Conservation (phyloP, 1,140 invertebrate species). For the Protaetia brevitarsis region DNA sequence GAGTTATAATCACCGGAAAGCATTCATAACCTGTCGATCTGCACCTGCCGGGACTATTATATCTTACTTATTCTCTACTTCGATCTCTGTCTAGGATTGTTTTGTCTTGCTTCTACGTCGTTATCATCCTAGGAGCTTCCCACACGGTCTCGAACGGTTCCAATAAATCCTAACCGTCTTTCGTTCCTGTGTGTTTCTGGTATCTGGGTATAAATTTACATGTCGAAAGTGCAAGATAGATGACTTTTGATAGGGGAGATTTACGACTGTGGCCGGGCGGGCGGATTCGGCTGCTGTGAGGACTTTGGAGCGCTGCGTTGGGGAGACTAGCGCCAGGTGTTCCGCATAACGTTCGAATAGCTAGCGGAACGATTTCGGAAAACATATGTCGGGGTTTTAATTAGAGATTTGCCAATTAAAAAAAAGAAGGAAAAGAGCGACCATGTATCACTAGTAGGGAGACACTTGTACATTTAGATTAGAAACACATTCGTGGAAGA, state of each 20-base stretch:
- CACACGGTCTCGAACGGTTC: neutral
- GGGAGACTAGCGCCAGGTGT: slow-evolving; percentile 9
- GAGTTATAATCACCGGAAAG: slow-evolving; percentile 17
- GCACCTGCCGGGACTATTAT: slow-evolving; percentile 10
- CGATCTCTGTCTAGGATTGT: neutral
- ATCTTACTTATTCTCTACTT: neutral
- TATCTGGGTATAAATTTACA: slow-evolving; percentile 18
- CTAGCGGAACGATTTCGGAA: neutral
- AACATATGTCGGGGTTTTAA: slow-evolving; percentile 9
- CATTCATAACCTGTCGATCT: slow-evolving; percentile 17
- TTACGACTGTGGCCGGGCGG: neutral
- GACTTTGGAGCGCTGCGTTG: neutral
- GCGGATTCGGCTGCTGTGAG: neutral
- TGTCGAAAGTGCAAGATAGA: slow-evolving; percentile 16
- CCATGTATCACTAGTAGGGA: no score
- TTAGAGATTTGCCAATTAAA: neutral
- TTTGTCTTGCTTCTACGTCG: neutral
- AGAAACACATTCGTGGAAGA: no score
- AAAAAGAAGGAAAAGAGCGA: no score
- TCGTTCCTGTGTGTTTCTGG: neutral
- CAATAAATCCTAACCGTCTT: slow-evolving; percentile 5
- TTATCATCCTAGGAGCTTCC: neutral
- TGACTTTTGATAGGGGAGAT: slow-evolving; percentile 6
- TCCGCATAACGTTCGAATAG: neutral
- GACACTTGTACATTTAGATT: no score